Conservation (phyloP, 2,888 invertebrate genomes). For the Orthosia cruda region DNA sequence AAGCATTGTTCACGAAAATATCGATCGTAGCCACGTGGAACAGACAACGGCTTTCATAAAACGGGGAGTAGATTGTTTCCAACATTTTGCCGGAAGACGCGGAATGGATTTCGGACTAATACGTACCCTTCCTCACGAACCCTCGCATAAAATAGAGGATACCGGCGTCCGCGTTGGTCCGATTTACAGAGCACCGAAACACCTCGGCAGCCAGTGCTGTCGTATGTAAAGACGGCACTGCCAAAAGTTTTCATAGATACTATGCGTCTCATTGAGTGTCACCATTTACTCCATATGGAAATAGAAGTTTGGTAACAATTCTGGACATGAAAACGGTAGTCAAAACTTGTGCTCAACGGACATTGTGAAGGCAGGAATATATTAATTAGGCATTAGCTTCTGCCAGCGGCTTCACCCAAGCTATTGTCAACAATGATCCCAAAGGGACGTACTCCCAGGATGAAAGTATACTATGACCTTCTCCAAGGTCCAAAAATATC, state of each 20-base stretch:
- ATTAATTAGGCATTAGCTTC: too few relatives aligned
- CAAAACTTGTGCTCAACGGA: too few relatives aligned
- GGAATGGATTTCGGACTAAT: slow-evolving; percentile 88
- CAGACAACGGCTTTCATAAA: slow-evolving; percentile 83
- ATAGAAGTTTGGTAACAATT: not conserved
- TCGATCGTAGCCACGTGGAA: slow-evolving; percentile 68
- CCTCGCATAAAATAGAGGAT: slow-evolving; percentile 89
- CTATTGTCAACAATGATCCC: too few relatives aligned
- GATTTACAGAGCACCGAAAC: slow-evolving; percentile 25
- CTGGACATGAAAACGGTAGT: slow-evolving; percentile 19
- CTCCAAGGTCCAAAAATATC: too few relatives aligned
- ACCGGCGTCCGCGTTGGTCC: slow-evolving; percentile 68
- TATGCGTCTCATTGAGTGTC: not conserved
- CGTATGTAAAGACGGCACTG: not conserved
- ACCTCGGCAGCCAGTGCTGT: too few relatives aligned
- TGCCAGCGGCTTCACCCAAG: too few relatives aligned
- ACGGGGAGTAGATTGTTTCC: slow-evolving; percentile 86
- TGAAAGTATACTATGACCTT: too few relatives aligned
- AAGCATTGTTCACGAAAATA: slow-evolving; percentile 70
- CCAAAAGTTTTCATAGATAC: not conserved
- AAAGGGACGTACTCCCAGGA: too few relatives aligned
- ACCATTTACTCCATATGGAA: not conserved
- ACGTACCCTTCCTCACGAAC: slow-evolving; percentile 81
- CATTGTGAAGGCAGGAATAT: not conserved
- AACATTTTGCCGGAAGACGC: slow-evolving; percentile 86